A percentile compares a stretch with the other conserved stretches of the same genome.
phyloP scores from a whole-genome alignment of 2,888 invertebrate genomes.

The Taphrorychus bicolor region DNA sequence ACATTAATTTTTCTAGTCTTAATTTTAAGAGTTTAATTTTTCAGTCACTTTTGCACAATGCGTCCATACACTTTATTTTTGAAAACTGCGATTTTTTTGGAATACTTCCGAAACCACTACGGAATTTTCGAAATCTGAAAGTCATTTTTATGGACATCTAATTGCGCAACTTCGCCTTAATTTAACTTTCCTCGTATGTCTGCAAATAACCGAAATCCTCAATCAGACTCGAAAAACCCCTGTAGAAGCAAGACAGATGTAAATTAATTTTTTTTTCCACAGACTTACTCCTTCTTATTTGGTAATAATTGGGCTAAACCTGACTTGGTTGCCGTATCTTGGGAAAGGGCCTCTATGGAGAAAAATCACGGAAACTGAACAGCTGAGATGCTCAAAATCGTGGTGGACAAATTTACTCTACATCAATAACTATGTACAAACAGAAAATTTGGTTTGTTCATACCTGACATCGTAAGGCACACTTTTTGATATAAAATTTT shows the following conservation, averaged over 20 bases:
- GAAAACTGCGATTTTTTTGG: too few relatives aligned
- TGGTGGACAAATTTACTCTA: conserved; percentile 81
- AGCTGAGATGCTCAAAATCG: conserved; percentile 68
- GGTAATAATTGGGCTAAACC: conserved; percentile 74
- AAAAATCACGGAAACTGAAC: conserved; percentile 63
- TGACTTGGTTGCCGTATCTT: conserved; percentile 73
- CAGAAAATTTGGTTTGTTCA: conserved; percentile 65
- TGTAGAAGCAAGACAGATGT: neutral
- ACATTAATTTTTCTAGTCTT: too few relatives aligned
- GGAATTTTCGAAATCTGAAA: too few relatives aligned
- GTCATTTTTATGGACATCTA: too few relatives aligned
- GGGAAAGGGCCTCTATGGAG: conserved; percentile 81
- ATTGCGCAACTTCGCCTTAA: too few relatives aligned
- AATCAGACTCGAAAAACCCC: too few relatives aligned
- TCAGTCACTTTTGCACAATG: too few relatives aligned
- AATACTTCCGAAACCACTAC: too few relatives aligned
- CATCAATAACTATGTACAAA: conserved; percentile 75
- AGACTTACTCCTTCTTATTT: conserved; percentile 79
- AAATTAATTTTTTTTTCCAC: conserved; percentile 44
- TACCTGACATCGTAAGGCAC: neutral
- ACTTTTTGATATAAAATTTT: conserved; percentile 1
- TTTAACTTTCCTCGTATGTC: too few relatives aligned
- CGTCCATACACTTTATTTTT: too few relatives aligned
- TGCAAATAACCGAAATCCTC: too few relatives aligned
- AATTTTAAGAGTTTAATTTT: too few relatives aligned